Percentiles rank a stretch among this genome's conserved stretches.
Conservation (phyloP, 2,113 vertebrate species). For the Prietella phreatophila region DNA sequence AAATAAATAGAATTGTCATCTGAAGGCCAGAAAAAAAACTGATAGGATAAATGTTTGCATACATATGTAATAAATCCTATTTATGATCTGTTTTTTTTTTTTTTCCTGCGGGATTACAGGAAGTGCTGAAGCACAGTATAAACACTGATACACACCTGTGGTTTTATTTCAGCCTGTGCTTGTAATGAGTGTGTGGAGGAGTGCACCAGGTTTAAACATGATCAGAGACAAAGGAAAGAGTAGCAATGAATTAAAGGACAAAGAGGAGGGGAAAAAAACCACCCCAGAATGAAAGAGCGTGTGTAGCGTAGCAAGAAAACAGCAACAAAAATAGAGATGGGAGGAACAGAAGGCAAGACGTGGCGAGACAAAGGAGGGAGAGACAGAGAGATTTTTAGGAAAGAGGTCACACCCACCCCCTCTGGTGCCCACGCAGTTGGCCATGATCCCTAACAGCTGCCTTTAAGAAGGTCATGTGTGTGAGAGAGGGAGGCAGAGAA, state of each 20-base stretch:
- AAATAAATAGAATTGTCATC: neutral
- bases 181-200: slow-evolving; percentile 20
- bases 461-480: slow-evolving; percentile 24
- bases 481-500: neutral
- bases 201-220: slow-evolving; percentile 20
- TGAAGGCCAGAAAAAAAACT: neutral
- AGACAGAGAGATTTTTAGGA: slow-evolving; percentile 41
- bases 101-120: neutral
- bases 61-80: neutral
- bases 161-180: slow-evolving; percentile 21
- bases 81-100: neutral
- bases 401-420: slow-evolving; percentile 47
- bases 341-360: slow-evolving; percentile 12
- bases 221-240: neutral
- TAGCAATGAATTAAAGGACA: neutral
- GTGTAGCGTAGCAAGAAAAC: neutral
- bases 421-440: slow-evolving; percentile 47
- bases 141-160: slow-evolving; percentile 23
- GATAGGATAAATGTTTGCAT: neutral
- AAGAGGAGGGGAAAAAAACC: neutral
- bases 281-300: neutral
- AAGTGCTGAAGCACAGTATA: slow-evolving; percentile 15
- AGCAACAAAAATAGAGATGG: slow-evolving; percentile 8
- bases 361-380: slow-evolving; percentile 35
- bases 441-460: slow-evolving; percentile 49